Base-by-base conservation (phyloP, 2,888 invertebrate species). In the Ormyrus labotus region DNA sequence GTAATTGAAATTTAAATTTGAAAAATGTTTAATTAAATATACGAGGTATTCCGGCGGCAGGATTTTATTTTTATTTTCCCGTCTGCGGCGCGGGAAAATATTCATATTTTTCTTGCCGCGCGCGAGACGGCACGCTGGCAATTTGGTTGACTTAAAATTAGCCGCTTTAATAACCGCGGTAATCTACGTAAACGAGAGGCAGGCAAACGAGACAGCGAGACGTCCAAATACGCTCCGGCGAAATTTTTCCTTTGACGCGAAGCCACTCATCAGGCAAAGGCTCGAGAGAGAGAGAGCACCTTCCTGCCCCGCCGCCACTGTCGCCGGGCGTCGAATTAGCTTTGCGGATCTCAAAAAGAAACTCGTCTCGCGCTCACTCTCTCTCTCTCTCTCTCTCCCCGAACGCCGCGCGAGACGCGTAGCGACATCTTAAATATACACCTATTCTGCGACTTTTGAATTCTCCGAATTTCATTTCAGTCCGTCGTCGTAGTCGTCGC, bases 381-480 rank as follows among this genome's bases (percentile, higher is more conserved):
- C 19, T 19, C 19, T 19, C 19, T 19, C 19, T 19, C 19, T 19
- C 47, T 61, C 34, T 0, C 51, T 51, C 47, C 47, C 1, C 45
- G 9, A 48, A 9, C 47, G 8, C 9, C 51, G 34, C 13, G 48
- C n/a, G 6, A 55, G 57, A 68, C 11, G 47, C 11, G 13, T 47
- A 34, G n/a, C 8, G 67, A 55, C 34, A 34, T 34, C 73, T 69
- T 74, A 79, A 79, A 79, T 74, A 79, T 72, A 72, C 34, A 34
- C 34, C 47, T 65, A 64, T 75, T 70, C 65, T n/a, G 69, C 80
- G 80, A 74, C 65, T 63, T 69, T 67, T 4, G 48, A 61, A 63
- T 81, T 81, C 81, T 19, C 65, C 51, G 81, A 81, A 81, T 73
- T 77, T 77, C 72, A 81, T 78, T 77, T 78, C 13, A 7, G 81